Conservation (phyloP, 2,113 vertebrate genomes). For the Fulica atra region DNA sequence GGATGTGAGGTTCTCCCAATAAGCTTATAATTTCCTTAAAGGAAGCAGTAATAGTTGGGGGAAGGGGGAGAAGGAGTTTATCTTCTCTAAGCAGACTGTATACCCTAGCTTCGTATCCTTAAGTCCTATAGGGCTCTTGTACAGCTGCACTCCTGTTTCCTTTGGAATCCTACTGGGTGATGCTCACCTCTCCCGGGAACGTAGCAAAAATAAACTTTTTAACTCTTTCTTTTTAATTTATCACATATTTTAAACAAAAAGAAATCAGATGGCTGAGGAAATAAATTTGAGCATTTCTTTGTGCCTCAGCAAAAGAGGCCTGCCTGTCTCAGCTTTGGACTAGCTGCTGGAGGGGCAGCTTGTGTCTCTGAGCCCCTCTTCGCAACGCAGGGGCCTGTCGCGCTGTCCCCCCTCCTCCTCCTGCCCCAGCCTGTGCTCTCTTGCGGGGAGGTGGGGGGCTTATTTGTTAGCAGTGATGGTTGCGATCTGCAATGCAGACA, state of each 20-base stretch:
- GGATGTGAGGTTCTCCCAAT: background rate
- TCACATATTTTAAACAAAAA: background rate
- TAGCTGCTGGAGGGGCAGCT: background rate
- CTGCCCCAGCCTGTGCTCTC: background rate
- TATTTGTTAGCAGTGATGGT: background rate
- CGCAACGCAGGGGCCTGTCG: background rate
- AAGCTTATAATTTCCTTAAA: background rate
- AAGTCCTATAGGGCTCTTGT: background rate
- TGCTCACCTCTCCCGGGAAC: background rate
- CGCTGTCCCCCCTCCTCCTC: rapidly evolving
- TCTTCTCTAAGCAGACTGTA: background rate
- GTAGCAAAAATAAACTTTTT: background rate
- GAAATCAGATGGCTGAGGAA: background rate
- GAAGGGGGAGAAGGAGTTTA: too few relatives aligned
- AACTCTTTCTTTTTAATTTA: background rate
- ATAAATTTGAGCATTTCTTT: background rate
- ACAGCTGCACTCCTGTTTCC: background rate
- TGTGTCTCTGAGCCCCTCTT: background rate
- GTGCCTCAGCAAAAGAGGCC: background rate
- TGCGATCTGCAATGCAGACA: conserved; percentile 31
- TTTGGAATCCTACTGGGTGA: background rate
- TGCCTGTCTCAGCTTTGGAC: background rate
- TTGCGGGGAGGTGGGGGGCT: background rate
- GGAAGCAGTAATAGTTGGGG: background rate
- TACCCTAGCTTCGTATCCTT: background rate